phyloP scores from a whole-genome alignment of 2,113 vertebrate genomes.

The Crypturellus undulatus region DNA sequence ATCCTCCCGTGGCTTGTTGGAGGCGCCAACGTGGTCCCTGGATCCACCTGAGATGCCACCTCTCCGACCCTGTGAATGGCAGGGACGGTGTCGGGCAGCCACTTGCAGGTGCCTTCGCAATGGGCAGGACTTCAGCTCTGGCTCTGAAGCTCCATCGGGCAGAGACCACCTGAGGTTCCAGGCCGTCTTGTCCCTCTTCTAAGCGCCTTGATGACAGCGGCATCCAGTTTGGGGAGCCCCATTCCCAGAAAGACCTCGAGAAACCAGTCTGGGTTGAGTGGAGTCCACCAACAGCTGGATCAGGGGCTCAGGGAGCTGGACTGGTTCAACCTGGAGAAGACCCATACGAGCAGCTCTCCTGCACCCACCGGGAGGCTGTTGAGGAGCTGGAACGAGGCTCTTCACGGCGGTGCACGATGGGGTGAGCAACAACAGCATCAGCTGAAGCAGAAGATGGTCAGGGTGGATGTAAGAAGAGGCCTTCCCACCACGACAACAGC shows the following conservation, averaged over 20 bases:
- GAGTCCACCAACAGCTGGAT: not conserved
- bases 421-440: fast-evolving
- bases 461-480: fast-evolving
- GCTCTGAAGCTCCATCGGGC: not conserved
- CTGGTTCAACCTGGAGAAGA: not conserved
- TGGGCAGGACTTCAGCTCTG: too few species aligned
- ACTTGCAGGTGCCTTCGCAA: not conserved
- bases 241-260: too few species aligned
- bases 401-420: not conserved
- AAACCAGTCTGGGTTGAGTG: not conserved
- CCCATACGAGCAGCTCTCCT: not conserved
- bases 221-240: not conserved
- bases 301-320: not conserved
- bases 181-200: too few species aligned
- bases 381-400: not conserved
- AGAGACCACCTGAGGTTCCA: not conserved
- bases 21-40: fast-evolving
- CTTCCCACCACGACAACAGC: not conserved
- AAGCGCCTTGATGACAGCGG: not conserved
- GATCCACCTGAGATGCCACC: fast-evolving
- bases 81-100: not conserved
- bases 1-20: fast-evolving
- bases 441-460: fast-evolving
- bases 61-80: not conserved
- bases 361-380: fast-evolving